Evolutionary conservation across 1,140 invertebrate genomes (phyloP).

Genomic region (Helicoverpa armigera): DNA sequence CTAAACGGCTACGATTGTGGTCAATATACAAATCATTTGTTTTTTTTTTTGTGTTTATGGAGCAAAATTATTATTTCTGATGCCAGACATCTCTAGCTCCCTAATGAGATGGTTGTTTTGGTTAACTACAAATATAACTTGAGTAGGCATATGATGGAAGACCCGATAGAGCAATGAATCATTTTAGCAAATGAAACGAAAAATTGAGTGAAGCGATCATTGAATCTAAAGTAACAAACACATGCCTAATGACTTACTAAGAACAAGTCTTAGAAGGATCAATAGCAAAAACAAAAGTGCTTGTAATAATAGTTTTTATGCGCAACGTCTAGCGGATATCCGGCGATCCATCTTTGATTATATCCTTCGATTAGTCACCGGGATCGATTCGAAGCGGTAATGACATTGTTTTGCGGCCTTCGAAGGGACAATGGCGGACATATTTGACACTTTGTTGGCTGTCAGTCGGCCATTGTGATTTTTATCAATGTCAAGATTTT

Average conservation of each 20-base stretch:
- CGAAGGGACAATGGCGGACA: slow-evolving; percentile 9
- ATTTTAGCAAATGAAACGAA: too few species aligned
- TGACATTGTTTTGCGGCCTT: slow-evolving; percentile 19
- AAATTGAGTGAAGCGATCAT: too few species aligned
- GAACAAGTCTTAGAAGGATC: neutral
- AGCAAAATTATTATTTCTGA: too few species aligned
- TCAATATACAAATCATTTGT: too few species aligned
- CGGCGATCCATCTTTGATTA: slow-evolving; percentile 1
- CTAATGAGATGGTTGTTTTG: too few species aligned
- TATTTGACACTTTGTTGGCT: slow-evolving; percentile 2
- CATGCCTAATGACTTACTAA: neutral
- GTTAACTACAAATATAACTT: too few species aligned
- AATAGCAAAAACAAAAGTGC: neutral
- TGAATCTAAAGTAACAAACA: neutral
- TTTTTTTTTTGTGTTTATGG: too few species aligned
- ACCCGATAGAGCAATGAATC: too few species aligned
- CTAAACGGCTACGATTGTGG: too few species aligned
- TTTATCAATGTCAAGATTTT: too few species aligned
- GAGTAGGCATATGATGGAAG: too few species aligned
- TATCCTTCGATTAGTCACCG: slow-evolving; percentile 20
- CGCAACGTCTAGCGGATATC: slow-evolving; percentile 16
- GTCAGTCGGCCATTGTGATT: slow-evolving; percentile 4
- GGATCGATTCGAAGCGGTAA: slow-evolving; percentile 12
- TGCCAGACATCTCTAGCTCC: too few species aligned
- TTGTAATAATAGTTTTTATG: neutral